phyloP scores from a whole-genome alignment of 1,140 invertebrate genomes.

The Hyles vespertilio region DNA sequence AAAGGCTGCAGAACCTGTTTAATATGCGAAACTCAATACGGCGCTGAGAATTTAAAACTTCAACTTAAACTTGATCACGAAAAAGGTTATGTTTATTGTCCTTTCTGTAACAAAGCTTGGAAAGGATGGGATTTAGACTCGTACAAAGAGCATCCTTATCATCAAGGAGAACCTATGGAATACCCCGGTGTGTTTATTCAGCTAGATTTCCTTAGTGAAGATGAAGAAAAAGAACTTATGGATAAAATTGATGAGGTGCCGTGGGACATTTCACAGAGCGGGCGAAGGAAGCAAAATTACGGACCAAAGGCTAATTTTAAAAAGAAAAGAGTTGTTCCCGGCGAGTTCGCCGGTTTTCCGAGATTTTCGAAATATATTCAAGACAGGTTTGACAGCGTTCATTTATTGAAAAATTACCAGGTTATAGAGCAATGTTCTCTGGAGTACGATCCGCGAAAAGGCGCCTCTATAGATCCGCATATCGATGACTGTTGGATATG shows the following conservation, averaged over 20 bases:
- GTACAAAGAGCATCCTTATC: slow-evolving; percentile 80
- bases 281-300: slow-evolving; percentile 97
- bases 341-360: slow-evolving; percentile 93
- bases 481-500: slow-evolving; percentile 99
- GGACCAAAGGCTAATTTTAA: slow-evolving; percentile 99
- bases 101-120: slow-evolving; percentile 84
- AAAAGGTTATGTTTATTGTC: slow-evolving; percentile 85
- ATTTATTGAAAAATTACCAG: slow-evolving; percentile 84
- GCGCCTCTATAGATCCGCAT: slow-evolving; percentile 97
- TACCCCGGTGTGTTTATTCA: slow-evolving; percentile 85
- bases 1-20: slow-evolving; percentile 94
- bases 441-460: slow-evolving; percentile 91
- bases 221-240: slow-evolving; percentile 84
- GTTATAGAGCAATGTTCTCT: slow-evolving; percentile 98
- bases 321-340: slow-evolving; percentile 88
- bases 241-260: slow-evolving; percentile 85
- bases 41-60: slow-evolving; percentile 73
- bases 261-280: slow-evolving; percentile 97
- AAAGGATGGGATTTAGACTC: slow-evolving; percentile 81
- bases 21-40: slow-evolving; percentile 85
- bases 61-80: slow-evolving; percentile 63
- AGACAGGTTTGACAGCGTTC: slow-evolving; percentile 82
- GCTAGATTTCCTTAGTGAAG: slow-evolving; percentile 83
- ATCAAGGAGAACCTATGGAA: slow-evolving; percentile 77
- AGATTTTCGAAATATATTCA: slow-evolving; percentile 88